These are phyloP conservation scores for Siphamia tubifer DNA, from an alignment of 2,113 vertebrate species.

Conservation along the genomic window DNA sequence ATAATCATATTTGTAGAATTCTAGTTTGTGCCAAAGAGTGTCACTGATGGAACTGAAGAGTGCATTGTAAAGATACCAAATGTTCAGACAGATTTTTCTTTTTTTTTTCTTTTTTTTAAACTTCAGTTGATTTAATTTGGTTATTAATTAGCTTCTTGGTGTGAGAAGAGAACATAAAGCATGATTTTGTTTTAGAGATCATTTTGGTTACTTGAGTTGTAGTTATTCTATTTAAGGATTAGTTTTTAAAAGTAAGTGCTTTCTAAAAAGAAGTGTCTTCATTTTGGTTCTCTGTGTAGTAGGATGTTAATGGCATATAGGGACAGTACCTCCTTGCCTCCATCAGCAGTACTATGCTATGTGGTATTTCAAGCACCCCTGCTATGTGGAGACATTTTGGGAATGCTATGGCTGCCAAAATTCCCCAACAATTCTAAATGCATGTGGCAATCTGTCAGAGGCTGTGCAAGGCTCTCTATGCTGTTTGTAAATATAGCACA, in stretches of 20 bases:
- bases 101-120: too few species aligned
- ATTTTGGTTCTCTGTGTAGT: not conserved
- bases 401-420: constrained; percentile 52
- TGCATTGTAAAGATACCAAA: too few species aligned
- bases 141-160: not conserved
- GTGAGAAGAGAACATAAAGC: not conserved
- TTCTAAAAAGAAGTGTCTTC: not conserved
- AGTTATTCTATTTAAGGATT: not conserved
- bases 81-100: too few species aligned
- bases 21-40: too few species aligned
- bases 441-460: constrained; percentile 12
- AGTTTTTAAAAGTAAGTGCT: not conserved
- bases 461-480: constrained; percentile 1
- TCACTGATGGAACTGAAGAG: too few species aligned
- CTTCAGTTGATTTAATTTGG: constrained; percentile 2
- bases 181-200: not conserved
- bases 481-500: constrained; percentile 20
- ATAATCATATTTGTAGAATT: too few species aligned
- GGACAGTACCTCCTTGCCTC: not conserved
- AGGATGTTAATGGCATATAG: not conserved
- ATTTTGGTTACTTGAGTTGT: too few species aligned
- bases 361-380: constrained; percentile 55
- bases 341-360: constrained; percentile 20
- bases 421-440: constrained; percentile 30
- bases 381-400: constrained; percentile 55